Evolutionary conservation across 2,888 invertebrate species (phyloP).

Genomic region (Peribatodes rhomboidaria): DNA sequence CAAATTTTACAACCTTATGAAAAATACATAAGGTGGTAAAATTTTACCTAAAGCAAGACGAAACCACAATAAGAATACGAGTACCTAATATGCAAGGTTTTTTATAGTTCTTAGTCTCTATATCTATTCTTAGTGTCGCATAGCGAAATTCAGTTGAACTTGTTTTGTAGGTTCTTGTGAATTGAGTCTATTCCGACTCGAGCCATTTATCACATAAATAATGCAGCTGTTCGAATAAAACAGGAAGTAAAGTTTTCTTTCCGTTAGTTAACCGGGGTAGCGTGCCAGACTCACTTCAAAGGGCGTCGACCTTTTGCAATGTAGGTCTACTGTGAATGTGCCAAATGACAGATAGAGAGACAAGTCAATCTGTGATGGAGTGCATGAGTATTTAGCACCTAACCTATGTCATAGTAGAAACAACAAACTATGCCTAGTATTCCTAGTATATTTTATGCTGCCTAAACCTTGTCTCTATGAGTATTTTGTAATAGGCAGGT

Average conservation of each 20-base stretch:
- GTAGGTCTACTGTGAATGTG: conserved; percentile 2
- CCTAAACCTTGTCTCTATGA: no score
- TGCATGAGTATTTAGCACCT: no score
- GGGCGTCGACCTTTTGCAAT: conserved; percentile 15
- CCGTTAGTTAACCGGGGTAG: conserved; percentile 18
- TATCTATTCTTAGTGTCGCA: neutral
- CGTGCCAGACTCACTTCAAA: conserved; percentile 15
- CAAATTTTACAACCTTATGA: no score
- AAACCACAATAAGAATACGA: no score
- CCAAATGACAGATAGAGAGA: conserved; percentile 5
- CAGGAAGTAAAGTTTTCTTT: conserved; percentile 24
- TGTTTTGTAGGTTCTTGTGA: neutral
- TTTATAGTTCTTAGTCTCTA: neutral
- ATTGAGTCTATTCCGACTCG: neutral
- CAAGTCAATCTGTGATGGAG: conserved; percentile 7
- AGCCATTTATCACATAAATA: conserved; percentile 19
- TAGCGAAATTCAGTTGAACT: neutral
- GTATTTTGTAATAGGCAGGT: no score
- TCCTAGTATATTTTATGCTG: no score
- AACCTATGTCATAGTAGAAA: no score
- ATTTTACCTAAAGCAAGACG: no score
- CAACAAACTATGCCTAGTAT: no score
- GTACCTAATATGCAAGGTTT: no score
- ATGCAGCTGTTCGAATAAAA: conserved; percentile 20
- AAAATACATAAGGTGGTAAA: no score